These are phyloP conservation scores for Mimumesa dahlbomi DNA, from an alignment of 2,888 invertebrate species.

Conservation along the genomic window DNA sequence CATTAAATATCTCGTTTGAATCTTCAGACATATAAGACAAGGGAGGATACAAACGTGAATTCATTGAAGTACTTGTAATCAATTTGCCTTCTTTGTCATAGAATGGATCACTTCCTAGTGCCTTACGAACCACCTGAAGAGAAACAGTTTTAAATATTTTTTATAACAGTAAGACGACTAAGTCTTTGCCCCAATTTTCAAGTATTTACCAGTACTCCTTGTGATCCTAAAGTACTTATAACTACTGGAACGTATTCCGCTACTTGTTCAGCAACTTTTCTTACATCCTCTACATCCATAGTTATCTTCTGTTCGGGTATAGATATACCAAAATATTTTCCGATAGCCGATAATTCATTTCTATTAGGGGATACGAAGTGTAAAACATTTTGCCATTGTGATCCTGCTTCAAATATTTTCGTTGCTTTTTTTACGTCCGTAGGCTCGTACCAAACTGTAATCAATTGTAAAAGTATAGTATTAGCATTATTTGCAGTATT, in stretches of 20 bases:
- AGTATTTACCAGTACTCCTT: conserved; percentile 73
- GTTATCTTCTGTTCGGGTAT: conserved; percentile 44
- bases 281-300: conserved; percentile 52
- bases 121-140: conserved; percentile 66
- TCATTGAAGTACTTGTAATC: conserved; percentile 47
- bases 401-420: conserved; percentile 83
- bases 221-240: conserved; percentile 73
- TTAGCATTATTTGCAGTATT: background rate
- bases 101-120: conserved; percentile 58
- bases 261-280: conserved; percentile 60
- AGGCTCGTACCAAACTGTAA: conserved; percentile 94
- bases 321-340: conserved; percentile 80
- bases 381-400: conserved; percentile 79
- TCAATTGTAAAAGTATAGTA: conserved; percentile 52
- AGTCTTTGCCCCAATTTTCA: background rate
- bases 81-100: conserved; percentile 60
- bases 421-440: conserved; percentile 90
- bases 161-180: background rate
- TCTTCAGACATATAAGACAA: conserved; percentile 20
- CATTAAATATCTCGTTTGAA: conserved; percentile 60
- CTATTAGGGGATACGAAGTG: conserved; percentile 90
- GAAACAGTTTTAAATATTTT: conserved; percentile 4
- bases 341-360: conserved; percentile 87
- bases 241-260: conserved; percentile 72
- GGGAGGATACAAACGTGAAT: conserved; percentile 70